Base-by-base conservation (phyloP, 2,888 invertebrate species). In the Zygogramma bicolorata region DNA sequence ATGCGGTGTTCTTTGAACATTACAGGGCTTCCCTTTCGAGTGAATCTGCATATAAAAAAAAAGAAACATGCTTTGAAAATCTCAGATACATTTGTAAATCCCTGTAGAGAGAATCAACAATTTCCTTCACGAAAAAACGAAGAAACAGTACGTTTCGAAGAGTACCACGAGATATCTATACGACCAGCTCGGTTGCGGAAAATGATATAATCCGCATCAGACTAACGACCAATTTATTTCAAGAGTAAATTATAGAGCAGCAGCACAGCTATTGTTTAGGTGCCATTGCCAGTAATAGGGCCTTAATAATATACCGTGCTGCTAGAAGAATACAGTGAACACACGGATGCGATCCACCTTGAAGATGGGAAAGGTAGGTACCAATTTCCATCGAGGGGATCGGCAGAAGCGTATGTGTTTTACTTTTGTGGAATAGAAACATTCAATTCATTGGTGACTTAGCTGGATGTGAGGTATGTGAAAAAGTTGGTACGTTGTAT, bases 191-290 rank as follows among this genome's bases (percentile, higher is more conserved):
- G 38, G 27, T 63, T 46, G 63, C 63, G 62, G 49, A 63, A 63
- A 63, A 63, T 63, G 46, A 49, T 22, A 49, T 46, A 63, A 63
- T 46, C 63, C 63, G 70, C 73, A 78, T 71, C 74, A 78, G 79
- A 79, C 79, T 81, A 82, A 80, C 81, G 76, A 81, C 79, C 81
- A 82, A 80, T 82, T 82, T 81, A 81, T 79, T 80, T 79, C 76
- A 75, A 78, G 72, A 75, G 78, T 68, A 82, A 82, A 82, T 82
- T 82, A 82, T 80, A 81, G 82, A 75, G 78, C 76, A 75, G 74
- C 75, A 61, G 70, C 73, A 69, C 58, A 72, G 74, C 81, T 79
- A 82, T 82, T 82, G 82, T 82, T 81, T 81, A 80, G 80, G 76
- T 80, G 81, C 81, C 79, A 81, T 78, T 81, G 77, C 75, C 73